Base-by-base conservation (phyloP, 53 echinoderm and acorn worm species). In the Stichopus horrens region DNA sequence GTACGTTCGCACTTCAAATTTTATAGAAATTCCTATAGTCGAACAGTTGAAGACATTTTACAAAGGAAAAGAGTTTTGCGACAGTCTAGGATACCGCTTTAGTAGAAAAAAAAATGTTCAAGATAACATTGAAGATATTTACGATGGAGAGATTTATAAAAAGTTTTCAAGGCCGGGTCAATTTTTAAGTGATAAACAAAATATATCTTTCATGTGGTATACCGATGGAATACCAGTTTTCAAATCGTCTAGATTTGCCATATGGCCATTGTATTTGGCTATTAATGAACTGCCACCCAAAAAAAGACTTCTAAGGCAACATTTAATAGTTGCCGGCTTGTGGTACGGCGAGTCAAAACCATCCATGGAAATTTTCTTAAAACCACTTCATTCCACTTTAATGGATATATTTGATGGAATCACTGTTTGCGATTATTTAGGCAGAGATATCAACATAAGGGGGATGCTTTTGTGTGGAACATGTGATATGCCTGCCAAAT, bases 231-330 rank as follows among this genome's bases (percentile, higher is more conserved):
- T 63, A 9, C 85, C 84, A 52, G n/a, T 85, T 9, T 92, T 92
- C 58, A 92, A 86, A 23, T 89, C 89, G 16, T 89, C 89, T 8
- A 86, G 89, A 55, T 79, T 51, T 23, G 22, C 21, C 57, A 13
- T 92, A 53, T 92, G 92, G 92, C 92, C 89, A 18, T 18, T 92
- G 0, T 89, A 92, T 86, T 79, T 89, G 16, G 53, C 86, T 23
- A 92, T 92, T 54, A 92, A 92, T 89, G 92, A 92, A 57, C 55
- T 92, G 51, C 81, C 89, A 9, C 23, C 60, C 13, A 54, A 52
- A 66, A 60, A 86, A 56, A 54, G 89, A 73, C 66, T 89, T 9
- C 51, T 55, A 7, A 86, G 18, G 13, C 86, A 92, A 59, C 86
- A 92, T 58, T 77, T 89, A 77, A 54, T 92, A 18, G 77, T 89